Evolutionary conservation across 1,140 invertebrate species (phyloP).

Genomic region (Platorchestia sp.): DNA sequence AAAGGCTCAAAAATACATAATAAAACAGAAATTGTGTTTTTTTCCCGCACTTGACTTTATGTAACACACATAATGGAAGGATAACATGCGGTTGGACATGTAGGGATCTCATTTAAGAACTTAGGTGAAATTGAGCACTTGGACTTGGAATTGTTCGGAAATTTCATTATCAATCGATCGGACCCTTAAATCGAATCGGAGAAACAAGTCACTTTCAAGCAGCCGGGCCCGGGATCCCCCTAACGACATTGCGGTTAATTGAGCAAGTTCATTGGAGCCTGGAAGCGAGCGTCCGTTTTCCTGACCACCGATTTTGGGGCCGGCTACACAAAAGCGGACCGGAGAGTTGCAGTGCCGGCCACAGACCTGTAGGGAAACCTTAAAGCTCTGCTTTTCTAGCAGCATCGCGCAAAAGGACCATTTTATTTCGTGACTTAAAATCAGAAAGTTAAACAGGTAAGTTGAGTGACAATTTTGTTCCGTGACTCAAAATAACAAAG

Average conservation of each 20-base stretch:
- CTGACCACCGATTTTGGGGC: not conserved
- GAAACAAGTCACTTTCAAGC: not conserved
- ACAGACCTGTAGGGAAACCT: no score
- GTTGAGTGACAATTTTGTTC: no score
- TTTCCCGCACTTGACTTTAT: not conserved
- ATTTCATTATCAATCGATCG: not conserved
- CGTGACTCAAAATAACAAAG: no score
- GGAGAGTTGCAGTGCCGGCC: not conserved
- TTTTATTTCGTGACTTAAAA: no score
- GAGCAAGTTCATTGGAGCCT: not conserved
- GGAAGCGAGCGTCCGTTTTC: not conserved
- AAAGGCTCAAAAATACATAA: no score
- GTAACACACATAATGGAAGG: not conserved
- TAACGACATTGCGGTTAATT: constrained; percentile 45
- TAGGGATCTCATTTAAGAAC: not conserved
- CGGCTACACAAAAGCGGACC: not conserved
- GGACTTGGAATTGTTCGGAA: not conserved
- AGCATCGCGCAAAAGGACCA: no score
- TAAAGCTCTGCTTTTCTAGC: no score
- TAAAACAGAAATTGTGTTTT: no score
- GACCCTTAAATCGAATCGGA: not conserved
- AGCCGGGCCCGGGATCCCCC: constrained; percentile 12
- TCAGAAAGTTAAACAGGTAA: no score
- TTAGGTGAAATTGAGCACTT: not conserved
- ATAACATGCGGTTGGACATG: not conserved